Evolutionary conservation across 1,140 invertebrate genomes (phyloP).

Genomic region (Phenacoccus solenopsis): DNA sequence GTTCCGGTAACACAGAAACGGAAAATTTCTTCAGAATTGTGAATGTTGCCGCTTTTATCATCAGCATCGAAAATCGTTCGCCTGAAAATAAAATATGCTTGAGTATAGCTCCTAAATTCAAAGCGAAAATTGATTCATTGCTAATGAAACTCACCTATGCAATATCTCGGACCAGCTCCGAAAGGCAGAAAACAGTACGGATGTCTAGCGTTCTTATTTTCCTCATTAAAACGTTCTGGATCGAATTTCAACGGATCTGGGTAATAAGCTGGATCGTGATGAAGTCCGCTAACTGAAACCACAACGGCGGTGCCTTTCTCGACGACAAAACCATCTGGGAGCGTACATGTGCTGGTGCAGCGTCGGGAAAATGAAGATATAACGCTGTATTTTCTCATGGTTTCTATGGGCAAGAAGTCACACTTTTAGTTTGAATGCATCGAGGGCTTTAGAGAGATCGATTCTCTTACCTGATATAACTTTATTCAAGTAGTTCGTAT

Average conservation of each 20-base stretch:
- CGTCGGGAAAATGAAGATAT: neutral
- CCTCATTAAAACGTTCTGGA: slow-evolving; percentile 37
- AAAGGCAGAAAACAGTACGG: slow-evolving; percentile 47
- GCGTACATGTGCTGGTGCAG: neutral
- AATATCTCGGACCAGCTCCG: slow-evolving; percentile 39
- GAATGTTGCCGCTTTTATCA: neutral
- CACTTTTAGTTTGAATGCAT: too few relatives aligned
- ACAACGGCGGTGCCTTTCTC: neutral
- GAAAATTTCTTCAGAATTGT: neutral
- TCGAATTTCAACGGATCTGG: slow-evolving; percentile 42
- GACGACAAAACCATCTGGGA: neutral
- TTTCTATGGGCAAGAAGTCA: neutral
- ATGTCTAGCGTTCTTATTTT: slow-evolving; percentile 32
- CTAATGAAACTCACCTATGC: slow-evolving; percentile 32
- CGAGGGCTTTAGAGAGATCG: too few relatives aligned
- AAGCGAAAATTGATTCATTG: too few relatives aligned
- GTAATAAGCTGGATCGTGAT: slow-evolving; percentile 41
- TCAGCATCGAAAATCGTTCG: neutral
- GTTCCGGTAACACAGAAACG: neutral
- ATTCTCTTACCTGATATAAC: neutral
- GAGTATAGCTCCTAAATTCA: too few relatives aligned
- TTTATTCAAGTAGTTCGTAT: neutral
- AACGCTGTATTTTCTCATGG: neutral
- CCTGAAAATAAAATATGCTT: too few relatives aligned
- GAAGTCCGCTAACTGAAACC: slow-evolving; percentile 33